A percentile compares a stretch with the other conserved stretches of the same genome.
Evolutionary conservation across 2,113 vertebrate genomes (phyloP).

Genomic region (Apaloderma vittatum): DNA sequence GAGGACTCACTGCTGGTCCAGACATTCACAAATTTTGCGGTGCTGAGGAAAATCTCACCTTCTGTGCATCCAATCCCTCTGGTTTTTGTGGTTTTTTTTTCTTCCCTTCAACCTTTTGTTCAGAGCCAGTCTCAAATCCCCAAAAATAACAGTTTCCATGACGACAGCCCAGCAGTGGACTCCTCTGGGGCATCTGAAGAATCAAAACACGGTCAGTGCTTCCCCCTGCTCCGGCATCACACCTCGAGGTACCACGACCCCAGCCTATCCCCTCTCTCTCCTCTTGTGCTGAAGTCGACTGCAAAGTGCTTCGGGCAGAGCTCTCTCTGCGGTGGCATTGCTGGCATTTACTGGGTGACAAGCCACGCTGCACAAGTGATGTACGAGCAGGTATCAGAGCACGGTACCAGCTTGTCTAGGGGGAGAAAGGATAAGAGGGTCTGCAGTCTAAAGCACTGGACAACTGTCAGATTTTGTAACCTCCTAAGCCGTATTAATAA

Average conservation of each 20-base stretch:
- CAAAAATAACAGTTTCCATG: not conserved
- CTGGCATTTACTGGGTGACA: not conserved
- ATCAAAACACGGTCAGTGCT: not conserved
- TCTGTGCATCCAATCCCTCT: not conserved
- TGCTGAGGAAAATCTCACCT: not conserved
- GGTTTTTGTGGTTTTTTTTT: not conserved
- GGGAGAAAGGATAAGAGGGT: not conserved
- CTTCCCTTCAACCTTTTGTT: not conserved
- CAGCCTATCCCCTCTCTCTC: not conserved
- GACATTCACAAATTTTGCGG: not conserved
- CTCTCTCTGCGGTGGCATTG: not conserved
- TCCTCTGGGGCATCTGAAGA: not conserved
- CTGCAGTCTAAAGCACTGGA: not conserved
- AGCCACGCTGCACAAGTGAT: accelerated
- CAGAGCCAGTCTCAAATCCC: not conserved
- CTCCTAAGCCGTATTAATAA: not conserved
- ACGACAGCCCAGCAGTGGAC: not conserved
- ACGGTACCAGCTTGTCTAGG: no score
- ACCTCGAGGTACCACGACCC: accelerated
- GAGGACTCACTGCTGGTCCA: not conserved
- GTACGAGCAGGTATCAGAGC: not conserved
- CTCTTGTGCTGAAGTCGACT: accelerated
- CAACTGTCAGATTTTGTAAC: not conserved
- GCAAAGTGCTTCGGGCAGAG: not conserved
- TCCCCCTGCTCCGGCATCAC: not conserved